Evolutionary conservation across 37 sponge, comb jelly and placozoan species (phyloP).

Genomic region (Beroe ovata): DNA sequence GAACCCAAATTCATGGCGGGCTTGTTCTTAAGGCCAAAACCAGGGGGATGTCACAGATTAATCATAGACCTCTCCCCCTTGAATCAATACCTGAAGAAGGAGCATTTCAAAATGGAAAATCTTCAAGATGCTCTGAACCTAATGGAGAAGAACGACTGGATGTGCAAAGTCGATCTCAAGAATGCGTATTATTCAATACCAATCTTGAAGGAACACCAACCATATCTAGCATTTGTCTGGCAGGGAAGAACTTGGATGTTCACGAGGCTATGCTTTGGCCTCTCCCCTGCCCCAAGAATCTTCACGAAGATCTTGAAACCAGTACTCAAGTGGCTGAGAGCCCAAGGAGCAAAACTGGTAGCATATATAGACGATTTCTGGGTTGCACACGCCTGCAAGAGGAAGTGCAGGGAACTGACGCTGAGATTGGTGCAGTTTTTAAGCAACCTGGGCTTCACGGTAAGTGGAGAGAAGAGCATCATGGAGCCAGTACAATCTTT

Average conservation of each 20-base stretch:
- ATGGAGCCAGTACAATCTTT: slow-evolving; percentile 5
- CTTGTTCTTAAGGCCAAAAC: slow-evolving; percentile 2
- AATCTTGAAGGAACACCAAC: neutral
- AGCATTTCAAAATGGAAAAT: neutral
- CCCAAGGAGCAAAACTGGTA: slow-evolving; percentile 14
- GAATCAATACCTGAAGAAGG: neutral
- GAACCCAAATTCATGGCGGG: slow-evolving; percentile 21
- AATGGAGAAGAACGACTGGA: neutral
- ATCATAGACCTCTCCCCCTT: neutral
- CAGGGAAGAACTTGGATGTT: neutral
- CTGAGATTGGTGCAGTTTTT: neutral
- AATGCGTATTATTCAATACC: slow-evolving; percentile 1
- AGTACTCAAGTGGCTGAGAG: neutral
- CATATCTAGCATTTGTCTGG: slow-evolving; percentile 22
- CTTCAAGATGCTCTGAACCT: neutral
- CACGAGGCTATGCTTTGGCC: slow-evolving; percentile 18
- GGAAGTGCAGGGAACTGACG: neutral
- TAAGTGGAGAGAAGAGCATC: neutral
- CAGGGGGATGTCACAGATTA: neutral
- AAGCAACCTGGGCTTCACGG: slow-evolving; percentile 12
- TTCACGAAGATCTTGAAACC: slow-evolving; percentile 9
- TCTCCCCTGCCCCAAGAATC: slow-evolving; percentile 29
- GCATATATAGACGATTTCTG: slow-evolving; percentile 12
- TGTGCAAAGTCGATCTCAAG: slow-evolving; percentile 1
- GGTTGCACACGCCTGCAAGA: slow-evolving; percentile 16